Percentiles rank a stretch among this genome's conserved stretches.
Conservation (phyloP, 64 coral and sea anemone species). For the Hydrozoanthus tunicans region DNA sequence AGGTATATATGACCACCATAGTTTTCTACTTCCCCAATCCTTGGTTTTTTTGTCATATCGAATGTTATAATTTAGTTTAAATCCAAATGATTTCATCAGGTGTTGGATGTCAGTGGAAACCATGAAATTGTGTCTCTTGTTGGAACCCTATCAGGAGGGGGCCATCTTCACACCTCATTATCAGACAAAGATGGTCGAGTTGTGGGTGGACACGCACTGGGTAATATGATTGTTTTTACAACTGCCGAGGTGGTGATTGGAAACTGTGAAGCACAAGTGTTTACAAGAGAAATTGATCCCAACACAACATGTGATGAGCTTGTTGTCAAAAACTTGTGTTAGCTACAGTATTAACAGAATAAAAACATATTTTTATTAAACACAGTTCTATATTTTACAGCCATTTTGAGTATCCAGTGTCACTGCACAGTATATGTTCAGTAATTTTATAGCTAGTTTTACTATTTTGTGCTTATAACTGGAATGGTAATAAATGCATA, state of each 20-base stretch:
- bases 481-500: no score
- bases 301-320: slow-evolving; percentile 83
- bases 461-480: no score
- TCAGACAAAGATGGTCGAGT: slow-evolving; percentile 81
- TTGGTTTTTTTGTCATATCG: no score
- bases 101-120: slow-evolving; percentile 54
- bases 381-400: no score
- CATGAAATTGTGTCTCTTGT: slow-evolving; percentile 94
- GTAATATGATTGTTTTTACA: slow-evolving; percentile 90
- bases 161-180: slow-evolving; percentile 83
- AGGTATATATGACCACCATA: no score
- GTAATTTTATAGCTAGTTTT: no score
- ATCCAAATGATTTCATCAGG: not conserved
- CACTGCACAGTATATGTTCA: no score
- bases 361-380: no score
- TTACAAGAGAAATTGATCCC: slow-evolving; percentile 68
- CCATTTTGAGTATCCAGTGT: no score
- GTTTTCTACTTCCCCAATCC: not conserved
- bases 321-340: not conserved
- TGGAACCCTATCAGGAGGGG: slow-evolving; percentile 77
- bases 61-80: no score
- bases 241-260: slow-evolving; percentile 92
- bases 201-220: slow-evolving; percentile 82
- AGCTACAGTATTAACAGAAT: no score
- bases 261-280: slow-evolving; percentile 57